Evolutionary conservation across 2,113 vertebrate species (phyloP).

Genomic region (Nibea albiflora): DNA sequence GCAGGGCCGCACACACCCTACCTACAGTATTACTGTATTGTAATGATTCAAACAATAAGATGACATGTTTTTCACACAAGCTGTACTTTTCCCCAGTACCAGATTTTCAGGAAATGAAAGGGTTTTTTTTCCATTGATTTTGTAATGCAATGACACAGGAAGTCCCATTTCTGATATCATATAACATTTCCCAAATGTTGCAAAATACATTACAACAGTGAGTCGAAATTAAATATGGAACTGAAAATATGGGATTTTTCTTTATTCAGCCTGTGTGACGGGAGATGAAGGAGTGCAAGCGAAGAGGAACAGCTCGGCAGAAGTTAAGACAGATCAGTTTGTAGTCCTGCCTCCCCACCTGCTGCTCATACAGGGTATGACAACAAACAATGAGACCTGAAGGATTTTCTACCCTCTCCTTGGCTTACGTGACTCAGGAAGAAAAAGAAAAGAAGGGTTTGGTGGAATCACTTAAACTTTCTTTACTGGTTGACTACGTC

Average conservation of each 20-base stretch:
- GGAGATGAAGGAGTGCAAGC: not conserved
- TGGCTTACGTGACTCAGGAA: not conserved
- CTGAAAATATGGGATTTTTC: not conserved
- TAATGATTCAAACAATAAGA: not conserved
- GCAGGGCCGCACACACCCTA: not conserved
- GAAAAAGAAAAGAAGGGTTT: not conserved
- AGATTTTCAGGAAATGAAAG: conserved; percentile 13
- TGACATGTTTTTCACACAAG: not conserved
- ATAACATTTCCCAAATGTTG: not conserved
- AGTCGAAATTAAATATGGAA: not conserved
- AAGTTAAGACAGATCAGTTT: not conserved
- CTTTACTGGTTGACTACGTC: not conserved
- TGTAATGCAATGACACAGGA: not conserved
- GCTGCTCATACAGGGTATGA: conserved; percentile 40
- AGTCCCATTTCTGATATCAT: not conserved
- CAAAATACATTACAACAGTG: not conserved
- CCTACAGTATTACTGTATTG: not conserved
- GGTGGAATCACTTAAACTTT: not conserved
- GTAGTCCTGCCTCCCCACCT: conserved; percentile 50
- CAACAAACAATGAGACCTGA: not conserved
- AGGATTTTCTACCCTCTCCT: no score
- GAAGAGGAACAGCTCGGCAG: not conserved
- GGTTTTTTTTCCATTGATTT: not conserved
- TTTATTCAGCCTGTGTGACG: not conserved
- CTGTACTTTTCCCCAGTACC: not conserved